These are phyloP conservation scores for Strix occidentalis DNA, from an alignment of 2,797 vertebrate genomes.

Conservation along the genomic window DNA sequence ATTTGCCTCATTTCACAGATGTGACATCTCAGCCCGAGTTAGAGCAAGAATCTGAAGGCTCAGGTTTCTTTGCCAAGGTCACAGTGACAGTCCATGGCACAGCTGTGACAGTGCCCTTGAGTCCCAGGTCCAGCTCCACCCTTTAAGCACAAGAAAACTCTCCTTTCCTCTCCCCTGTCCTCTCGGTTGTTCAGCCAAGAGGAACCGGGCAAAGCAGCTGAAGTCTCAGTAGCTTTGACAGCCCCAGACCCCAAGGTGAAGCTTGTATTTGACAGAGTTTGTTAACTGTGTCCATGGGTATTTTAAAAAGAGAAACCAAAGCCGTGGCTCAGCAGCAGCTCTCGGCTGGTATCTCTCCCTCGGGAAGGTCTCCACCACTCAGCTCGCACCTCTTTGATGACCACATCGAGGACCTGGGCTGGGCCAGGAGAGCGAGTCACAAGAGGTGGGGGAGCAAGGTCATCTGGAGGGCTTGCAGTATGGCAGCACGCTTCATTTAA, in stretches of 20 bases:
- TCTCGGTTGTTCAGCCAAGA: background rate
- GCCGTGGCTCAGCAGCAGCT: background rate
- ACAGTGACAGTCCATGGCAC: background rate
- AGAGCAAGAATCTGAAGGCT: background rate
- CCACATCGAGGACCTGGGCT: background rate
- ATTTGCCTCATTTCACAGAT: background rate
- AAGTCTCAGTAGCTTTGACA: accelerated
- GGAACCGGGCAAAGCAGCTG: background rate
- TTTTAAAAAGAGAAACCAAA: background rate
- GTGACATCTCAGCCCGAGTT: background rate
- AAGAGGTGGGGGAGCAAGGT: background rate
- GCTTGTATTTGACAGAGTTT: background rate
- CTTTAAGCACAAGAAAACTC: background rate
- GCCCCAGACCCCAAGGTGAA: background rate
- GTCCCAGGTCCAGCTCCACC: background rate
- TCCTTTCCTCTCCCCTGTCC: background rate
- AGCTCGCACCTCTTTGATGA: background rate
- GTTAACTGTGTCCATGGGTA: accelerated
- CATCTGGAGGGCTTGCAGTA: background rate
- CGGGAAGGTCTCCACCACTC: background rate
- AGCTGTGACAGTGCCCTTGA: background rate
- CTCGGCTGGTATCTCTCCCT: background rate
- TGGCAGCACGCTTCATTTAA: background rate
- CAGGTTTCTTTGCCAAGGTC: background rate
- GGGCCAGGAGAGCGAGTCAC: accelerated